Percentiles rank a stretch among this genome's conserved stretches.
Evolutionary conservation across 1,140 invertebrate genomes (phyloP).

Genomic region (Steinernema feltiae): DNA sequence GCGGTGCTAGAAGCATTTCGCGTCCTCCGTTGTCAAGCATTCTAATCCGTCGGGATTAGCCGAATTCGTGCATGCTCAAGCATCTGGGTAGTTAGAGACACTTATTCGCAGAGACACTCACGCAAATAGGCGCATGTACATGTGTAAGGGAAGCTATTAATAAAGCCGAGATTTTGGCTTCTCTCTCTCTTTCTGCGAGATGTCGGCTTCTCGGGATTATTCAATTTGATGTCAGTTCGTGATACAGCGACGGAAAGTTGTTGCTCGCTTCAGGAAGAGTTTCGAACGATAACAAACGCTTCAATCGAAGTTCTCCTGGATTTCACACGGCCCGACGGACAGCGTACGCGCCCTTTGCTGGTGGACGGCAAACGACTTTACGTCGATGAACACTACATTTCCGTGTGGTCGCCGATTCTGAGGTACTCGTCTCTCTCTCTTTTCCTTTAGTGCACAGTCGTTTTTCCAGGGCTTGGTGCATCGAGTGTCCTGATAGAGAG

Average conservation of each 20-base stretch:
- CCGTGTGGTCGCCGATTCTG: conserved; percentile 52
- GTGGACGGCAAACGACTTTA: conserved; percentile 56
- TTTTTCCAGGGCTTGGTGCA: conserved; percentile 52
- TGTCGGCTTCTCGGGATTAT: conserved; percentile 2
- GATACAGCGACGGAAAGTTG: not conserved
- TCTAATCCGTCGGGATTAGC: conserved; percentile 2
- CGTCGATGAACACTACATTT: conserved; percentile 57
- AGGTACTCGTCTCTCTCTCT: conserved; percentile 31
- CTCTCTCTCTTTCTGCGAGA: not conserved
- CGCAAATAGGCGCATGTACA: not conserved
- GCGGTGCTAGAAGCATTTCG: no score
- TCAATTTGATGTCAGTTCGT: not conserved
- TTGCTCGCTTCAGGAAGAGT: not conserved
- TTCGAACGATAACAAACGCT: conserved; percentile 2
- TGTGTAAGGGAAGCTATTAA: not conserved
- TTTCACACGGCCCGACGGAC: conserved; percentile 54
- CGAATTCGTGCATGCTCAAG: not conserved
- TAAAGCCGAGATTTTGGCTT: not conserved
- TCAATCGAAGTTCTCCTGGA: conserved; percentile 51
- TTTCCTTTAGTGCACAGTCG: not conserved
- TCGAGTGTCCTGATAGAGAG: conserved; percentile 55
- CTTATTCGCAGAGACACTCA: conserved; percentile 2
- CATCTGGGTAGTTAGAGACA: conserved; percentile 11
- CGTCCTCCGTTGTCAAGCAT: not conserved
- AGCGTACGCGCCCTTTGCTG: conserved; percentile 50